Evolutionary conservation across 2,888 invertebrate genomes (phyloP).

Genomic region (Lochmaea capreae): DNA sequence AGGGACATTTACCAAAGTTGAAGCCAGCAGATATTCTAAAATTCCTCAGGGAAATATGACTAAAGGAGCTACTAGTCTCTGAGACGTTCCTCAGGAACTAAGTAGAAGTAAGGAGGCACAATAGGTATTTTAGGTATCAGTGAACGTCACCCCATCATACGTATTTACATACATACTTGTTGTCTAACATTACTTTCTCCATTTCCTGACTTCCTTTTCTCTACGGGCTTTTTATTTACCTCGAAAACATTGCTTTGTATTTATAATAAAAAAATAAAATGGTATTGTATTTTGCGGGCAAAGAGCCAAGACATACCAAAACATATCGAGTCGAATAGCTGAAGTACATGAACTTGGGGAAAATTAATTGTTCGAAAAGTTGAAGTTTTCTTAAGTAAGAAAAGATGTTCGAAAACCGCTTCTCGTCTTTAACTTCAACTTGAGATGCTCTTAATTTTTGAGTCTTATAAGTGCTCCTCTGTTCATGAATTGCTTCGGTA

Average conservation of each 20-base stretch:
- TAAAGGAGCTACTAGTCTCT: no score
- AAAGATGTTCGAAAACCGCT: constrained; percentile 22
- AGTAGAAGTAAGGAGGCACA: no score
- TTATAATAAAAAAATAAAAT: constrained; percentile 5
- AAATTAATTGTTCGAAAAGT: constrained; percentile 34
- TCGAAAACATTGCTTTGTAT: neutral
- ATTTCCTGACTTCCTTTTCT: no score
- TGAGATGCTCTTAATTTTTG: constrained; percentile 4
- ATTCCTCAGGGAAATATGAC: no score
- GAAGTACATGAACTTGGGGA: constrained; percentile 20
- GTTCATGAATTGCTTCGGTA: constrained; percentile 13
- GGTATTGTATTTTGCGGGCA: constrained; percentile 8
- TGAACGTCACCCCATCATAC: no score
- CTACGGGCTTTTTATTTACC: neutral
- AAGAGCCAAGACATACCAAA: constrained; percentile 24
- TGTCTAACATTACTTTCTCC: no score
- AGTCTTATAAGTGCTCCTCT: constrained; percentile 14
- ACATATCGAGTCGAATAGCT: constrained; percentile 12
- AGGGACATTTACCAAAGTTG: no score
- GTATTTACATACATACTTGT: no score
- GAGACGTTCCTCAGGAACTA: no score
- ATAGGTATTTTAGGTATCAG: no score
- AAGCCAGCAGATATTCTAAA: no score
- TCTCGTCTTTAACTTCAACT: neutral
- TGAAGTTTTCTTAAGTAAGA: constrained; percentile 26